Evolutionary conservation across 2,888 invertebrate genomes (phyloP).

Genomic region (Megastigmus dorsalis): DNA sequence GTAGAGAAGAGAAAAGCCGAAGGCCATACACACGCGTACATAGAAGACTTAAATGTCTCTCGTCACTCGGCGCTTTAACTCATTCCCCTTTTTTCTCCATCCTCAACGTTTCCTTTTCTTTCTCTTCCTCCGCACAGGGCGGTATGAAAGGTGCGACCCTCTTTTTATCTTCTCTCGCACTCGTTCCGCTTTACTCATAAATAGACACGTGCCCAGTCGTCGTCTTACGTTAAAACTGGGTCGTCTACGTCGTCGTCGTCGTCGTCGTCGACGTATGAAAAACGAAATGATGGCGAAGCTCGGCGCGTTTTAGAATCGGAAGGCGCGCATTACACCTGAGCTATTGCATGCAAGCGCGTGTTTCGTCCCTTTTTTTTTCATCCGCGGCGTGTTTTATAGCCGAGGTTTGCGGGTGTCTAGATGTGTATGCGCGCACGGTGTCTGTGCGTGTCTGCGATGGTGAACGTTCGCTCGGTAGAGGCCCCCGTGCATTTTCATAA

Average conservation of each 20-base stretch:
- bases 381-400: neutral
- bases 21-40: neutral
- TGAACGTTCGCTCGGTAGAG: neutral
- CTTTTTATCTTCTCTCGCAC: neutral
- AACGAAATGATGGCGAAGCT: neutral
- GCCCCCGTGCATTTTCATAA: neutral
- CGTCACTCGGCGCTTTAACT: neutral
- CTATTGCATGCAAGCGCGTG: too few species aligned
- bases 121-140: neutral
- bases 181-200: slow-evolving; percentile 10
- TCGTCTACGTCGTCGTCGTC: slow-evolving; percentile 1
- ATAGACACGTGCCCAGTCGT: slow-evolving; percentile 4
- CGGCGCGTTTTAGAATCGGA: slow-evolving; percentile 45
- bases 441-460: neutral
- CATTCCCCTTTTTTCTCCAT: neutral
- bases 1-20: neutral
- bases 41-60: too few species aligned
- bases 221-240: slow-evolving; percentile 1
- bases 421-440: neutral
- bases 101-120: too few species aligned
- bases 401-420: neutral
- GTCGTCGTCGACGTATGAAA: neutral
- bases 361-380: neutral
- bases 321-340: slow-evolving; percentile 35
- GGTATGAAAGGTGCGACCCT: neutral